These are phyloP conservation scores for Monodelphis domestica DNA, from an alignment of 2,797 vertebrate genomes.

Conservation along the genomic window DNA sequence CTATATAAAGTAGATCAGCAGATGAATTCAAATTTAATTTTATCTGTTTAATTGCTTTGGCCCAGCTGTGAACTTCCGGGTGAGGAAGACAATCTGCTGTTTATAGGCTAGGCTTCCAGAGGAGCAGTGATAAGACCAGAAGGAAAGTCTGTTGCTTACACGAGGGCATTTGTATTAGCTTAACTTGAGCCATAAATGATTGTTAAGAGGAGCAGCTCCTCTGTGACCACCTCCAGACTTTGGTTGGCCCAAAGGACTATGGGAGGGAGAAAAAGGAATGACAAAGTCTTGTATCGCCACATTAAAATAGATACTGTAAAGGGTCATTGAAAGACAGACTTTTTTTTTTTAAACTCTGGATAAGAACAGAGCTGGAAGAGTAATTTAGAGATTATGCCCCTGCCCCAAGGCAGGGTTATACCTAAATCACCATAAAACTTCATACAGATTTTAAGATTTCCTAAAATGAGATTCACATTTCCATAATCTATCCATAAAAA, in stretches of 20 bases:
- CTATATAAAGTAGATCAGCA: neutral
- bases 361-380: neutral
- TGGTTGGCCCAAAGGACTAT: too few relatives aligned
- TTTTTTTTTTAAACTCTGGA: neutral
- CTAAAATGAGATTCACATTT: neutral
- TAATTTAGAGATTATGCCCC: neutral
- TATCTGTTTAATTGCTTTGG: neutral
- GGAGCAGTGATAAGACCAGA: neutral
- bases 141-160: neutral
- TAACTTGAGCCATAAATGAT: neutral
- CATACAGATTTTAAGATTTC: neutral
- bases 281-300: rapidly evolving
- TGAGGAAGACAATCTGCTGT: constrained; percentile 34
- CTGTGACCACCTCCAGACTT: neutral
- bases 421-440: neutral
- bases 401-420: neutral
- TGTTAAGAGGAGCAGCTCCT: neutral
- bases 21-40: constrained; percentile 16
- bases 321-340: neutral
- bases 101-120: neutral
- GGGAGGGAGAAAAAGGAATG: neutral
- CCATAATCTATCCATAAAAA: neutral
- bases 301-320: neutral
- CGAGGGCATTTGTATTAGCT: neutral
- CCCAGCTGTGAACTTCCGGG: neutral